A percentile compares a stretch with the other conserved stretches of the same genome.
These are phyloP conservation scores for Drosophila subobscura DNA, from an alignment of 1,140 invertebrate species.

Conservation along the genomic window DNA sequence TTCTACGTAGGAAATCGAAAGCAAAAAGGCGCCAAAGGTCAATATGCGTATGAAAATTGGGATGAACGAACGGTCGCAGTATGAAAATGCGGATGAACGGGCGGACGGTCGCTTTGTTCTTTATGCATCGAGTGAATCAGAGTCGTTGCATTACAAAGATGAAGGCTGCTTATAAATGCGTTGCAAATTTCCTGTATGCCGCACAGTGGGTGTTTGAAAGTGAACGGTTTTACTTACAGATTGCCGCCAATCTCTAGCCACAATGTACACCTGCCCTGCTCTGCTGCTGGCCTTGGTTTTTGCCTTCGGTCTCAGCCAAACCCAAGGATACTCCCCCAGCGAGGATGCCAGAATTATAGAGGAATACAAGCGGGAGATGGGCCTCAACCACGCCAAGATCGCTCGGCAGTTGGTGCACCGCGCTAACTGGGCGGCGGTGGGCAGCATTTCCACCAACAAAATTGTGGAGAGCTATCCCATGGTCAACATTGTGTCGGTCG, in stretches of 20 bases:
- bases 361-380: slow-evolving; percentile 35
- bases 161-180: slow-evolving; percentile 6
- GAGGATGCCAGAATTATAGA: slow-evolving; percentile 58
- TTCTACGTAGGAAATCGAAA: neutral
- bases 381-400: slow-evolving; percentile 79
- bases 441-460: slow-evolving; percentile 88
- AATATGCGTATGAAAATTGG: slow-evolving; percentile 7
- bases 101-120: slow-evolving; percentile 12
- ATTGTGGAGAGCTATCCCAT: slow-evolving; percentile 89
- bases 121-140: neutral
- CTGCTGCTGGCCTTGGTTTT: slow-evolving; percentile 40
- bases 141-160: slow-evolving; percentile 1
- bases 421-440: slow-evolving; percentile 89
- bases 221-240: slow-evolving; percentile 13
- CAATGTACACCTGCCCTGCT: slow-evolving; percentile 26
- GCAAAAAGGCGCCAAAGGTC: slow-evolving; percentile 3
- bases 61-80: neutral
- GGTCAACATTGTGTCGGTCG: slow-evolving; percentile 89
- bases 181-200: neutral
- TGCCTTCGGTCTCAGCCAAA: slow-evolving; percentile 10
- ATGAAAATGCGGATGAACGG: neutral
- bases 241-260: neutral
- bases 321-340: slow-evolving; percentile 52
- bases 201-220: neutral
- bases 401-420: slow-evolving; percentile 84